Evolutionary conservation across 2,888 invertebrate species (phyloP), one percentile per base, ranked within the genome.

Genomic region (Mythimna vitellina): DNA sequence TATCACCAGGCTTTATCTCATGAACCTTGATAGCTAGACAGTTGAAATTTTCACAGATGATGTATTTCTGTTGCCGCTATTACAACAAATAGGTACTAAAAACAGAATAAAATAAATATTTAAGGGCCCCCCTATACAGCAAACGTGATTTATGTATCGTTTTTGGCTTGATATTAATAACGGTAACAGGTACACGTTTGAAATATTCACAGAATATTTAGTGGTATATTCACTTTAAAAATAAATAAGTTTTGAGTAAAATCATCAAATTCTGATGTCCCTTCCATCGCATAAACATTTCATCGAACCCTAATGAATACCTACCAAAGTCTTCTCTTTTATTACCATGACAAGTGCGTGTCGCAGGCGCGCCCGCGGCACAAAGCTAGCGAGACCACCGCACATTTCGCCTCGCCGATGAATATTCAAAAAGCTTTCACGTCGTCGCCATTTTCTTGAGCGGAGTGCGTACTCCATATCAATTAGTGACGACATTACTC

Each of bases 351-450:
- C 35, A 66, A 72, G 49, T 38, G 56, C 22, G n/a, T 35, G 35
- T 38, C 53, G n/a, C 53, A 78, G 54, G 35, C 61, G 60, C 22
- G 54, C n/a, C 51, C 68, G 32, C 20, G 46, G 68, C 68, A 68
- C 66, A 66, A 63, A 74, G 65, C 71, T 65, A 80, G 72, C 63
- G 70, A 64, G 61, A 71, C 80, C 65, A 42, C 82, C 81, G 83
- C 76, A 78, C 86, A 89, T 88, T 90, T 85, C 79, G 67, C 77
- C 72, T 73, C 83, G 70, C 75, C 85, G 77, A 90, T 92, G 90
- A 92, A 92, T 92, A 92, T 92, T 91, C 89, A 91, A 88, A 87
- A 85, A 86, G 85, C 87, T 86, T 80, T 89, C 84, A 85, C 85
- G 86, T 78, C 76, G 75, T 64, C 84, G 88, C 87, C 87, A 88